phyloP scores from a whole-genome alignment of 2,888 invertebrate species.

The Zygaena filipendulae region DNA sequence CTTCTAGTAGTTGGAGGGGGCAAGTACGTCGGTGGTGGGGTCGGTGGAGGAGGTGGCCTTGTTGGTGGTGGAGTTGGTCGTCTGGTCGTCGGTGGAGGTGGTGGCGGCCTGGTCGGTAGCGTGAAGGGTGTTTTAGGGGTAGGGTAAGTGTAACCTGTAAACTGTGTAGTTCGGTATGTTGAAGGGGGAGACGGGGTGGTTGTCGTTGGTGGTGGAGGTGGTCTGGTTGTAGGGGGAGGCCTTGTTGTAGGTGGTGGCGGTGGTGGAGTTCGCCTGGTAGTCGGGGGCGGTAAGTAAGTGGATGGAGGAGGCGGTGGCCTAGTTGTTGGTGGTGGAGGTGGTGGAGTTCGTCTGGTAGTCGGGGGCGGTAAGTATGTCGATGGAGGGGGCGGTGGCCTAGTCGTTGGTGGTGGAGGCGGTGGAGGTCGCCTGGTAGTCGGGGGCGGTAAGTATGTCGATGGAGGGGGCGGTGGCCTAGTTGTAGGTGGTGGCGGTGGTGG shows the following conservation, averaged over 20 bases:
- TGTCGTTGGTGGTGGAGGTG: constrained; percentile 14
- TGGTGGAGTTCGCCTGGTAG: constrained; percentile 18
- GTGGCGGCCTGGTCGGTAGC: constrained; percentile 16
- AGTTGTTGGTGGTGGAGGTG: constrained; percentile 11
- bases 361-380: constrained; percentile 6
- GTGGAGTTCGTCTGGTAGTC: constrained; percentile 14
- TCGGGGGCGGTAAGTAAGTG: constrained; percentile 16
- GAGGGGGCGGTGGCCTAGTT: constrained; percentile 4
- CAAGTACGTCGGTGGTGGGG: constrained; percentile 12
- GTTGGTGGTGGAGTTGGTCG: constrained; percentile 15
- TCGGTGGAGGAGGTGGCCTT: constrained; percentile 17
- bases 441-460: constrained; percentile 5
- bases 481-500: constrained; percentile 10
- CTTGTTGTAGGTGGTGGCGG: constrained; percentile 15
- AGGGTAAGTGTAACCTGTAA: constrained; percentile 15
- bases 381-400: constrained; percentile 2
- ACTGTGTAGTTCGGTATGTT: constrained; percentile 18
- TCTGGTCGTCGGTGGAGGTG: constrained; percentile 13
- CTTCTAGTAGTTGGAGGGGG: constrained; percentile 16
- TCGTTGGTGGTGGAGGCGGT: constrained; percentile 8
- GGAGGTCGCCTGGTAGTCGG: constrained; percentile 14
- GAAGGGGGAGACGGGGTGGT: constrained; percentile 13
- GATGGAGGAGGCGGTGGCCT: constrained; percentile 21
- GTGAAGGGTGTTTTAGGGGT: constrained; percentile 19
- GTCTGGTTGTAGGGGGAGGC: constrained; percentile 9